These are phyloP conservation scores for Amblyopsis rosae DNA, from an alignment of 2,113 vertebrate genomes.

Conservation along the genomic window DNA sequence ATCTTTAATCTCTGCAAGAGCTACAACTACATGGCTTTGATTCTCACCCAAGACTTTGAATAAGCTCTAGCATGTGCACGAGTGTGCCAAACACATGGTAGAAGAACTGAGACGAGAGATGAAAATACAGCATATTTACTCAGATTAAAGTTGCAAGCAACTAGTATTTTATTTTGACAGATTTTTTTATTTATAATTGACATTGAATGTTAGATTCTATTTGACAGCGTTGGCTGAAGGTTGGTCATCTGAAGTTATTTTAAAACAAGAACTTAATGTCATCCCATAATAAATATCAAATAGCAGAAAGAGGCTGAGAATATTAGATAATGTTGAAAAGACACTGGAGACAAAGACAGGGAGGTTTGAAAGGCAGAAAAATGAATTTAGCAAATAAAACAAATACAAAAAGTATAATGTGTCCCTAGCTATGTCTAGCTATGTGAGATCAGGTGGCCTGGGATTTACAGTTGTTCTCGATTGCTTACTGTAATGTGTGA, in stretches of 20 bases:
- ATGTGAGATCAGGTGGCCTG: conserved; percentile 3
- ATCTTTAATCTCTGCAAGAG: no score
- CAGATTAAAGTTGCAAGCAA: background rate
- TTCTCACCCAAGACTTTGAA: no score
- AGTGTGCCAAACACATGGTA: no score
- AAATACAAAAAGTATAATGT: background rate
- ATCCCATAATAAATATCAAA: no score
- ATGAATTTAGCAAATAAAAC: conserved; percentile 10
- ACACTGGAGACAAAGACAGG: background rate
- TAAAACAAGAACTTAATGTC: no score
- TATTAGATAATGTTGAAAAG: background rate
- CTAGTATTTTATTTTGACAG: background rate
- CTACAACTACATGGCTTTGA: no score
- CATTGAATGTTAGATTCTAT: background rate
- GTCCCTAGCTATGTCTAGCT: background rate
- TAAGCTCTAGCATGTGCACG: no score
- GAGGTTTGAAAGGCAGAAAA: background rate
- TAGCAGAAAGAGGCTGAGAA: no score
- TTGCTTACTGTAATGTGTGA: no score
- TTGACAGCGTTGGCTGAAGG: background rate
- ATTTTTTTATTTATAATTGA: background rate
- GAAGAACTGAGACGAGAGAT: background rate
- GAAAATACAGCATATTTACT: background rate
- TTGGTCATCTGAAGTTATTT: no score
- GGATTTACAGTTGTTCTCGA: no score